A percentile compares a stretch with the other conserved stretches of the same genome.
phyloP scores from a whole-genome alignment of 2,797 vertebrate species.

The Sardinella longiceps region DNA sequence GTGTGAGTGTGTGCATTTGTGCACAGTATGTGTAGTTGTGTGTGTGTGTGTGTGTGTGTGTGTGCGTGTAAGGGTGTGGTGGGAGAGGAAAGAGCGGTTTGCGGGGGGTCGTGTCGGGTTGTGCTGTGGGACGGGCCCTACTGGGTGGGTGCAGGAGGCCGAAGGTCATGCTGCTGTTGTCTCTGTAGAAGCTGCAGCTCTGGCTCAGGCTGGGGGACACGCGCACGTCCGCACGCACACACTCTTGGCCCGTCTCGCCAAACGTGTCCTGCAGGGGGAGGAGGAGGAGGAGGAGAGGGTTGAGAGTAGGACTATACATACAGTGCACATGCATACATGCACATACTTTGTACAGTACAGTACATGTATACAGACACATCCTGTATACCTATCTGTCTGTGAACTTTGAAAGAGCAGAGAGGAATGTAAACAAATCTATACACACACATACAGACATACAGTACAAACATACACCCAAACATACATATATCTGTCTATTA shows the following conservation, averaged over 20 bases:
- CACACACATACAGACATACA: background rate
- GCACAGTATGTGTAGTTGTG: background rate
- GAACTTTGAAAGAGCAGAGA: slow-evolving; percentile 63
- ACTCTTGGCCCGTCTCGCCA: slow-evolving; percentile 65
- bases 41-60: background rate
- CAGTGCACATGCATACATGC: background rate
- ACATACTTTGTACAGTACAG: no score
- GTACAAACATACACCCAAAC: no score
- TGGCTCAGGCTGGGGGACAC: slow-evolving; percentile 79
- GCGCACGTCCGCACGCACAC: slow-evolving; percentile 90
- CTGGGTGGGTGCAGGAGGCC: slow-evolving; percentile 92
- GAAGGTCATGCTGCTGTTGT: slow-evolving; percentile 72
- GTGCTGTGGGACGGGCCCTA: slow-evolving; percentile 73
- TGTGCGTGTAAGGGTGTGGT: background rate
- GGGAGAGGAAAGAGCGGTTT: background rate
- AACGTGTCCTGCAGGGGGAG: slow-evolving; percentile 73
- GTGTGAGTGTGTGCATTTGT: background rate
- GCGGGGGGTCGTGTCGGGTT: no score
- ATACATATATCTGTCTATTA: background rate
- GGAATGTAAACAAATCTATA: background rate
- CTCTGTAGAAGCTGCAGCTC: slow-evolving; percentile 80
- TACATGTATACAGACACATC: background rate
- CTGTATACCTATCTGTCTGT: background rate
- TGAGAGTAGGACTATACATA: background rate
- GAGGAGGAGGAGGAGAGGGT: slow-evolving; percentile 39